These are phyloP conservation scores for Luehdorfia chinensis DNA, from an alignment of 1,140 invertebrate genomes.

Conservation along the genomic window DNA sequence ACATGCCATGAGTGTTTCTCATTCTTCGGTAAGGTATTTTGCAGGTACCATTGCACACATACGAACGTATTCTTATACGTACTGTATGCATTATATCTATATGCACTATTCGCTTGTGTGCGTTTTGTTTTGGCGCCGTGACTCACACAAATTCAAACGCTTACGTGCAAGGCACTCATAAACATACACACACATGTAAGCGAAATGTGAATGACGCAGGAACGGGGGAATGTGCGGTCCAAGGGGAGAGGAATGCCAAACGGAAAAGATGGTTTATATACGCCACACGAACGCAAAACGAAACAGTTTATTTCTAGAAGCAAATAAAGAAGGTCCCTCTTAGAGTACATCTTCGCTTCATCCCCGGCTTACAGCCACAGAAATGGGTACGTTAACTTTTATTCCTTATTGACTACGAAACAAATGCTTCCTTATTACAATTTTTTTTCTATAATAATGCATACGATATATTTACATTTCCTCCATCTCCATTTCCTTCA, in stretches of 20 bases:
- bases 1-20: too few relatives aligned
- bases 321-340: conserved; percentile 46
- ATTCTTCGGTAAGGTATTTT: too few relatives aligned
- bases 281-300: conserved; percentile 37
- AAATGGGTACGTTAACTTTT: conserved; percentile 59
- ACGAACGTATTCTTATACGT: too few relatives aligned
- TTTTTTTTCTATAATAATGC: too few relatives aligned
- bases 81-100: too few relatives aligned
- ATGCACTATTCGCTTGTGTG: too few relatives aligned
- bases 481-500: too few relatives aligned
- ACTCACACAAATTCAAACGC: conserved; percentile 17
- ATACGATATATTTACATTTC: too few relatives aligned
- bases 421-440: too few relatives aligned
- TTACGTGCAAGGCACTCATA: conserved; percentile 15
- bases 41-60: too few relatives aligned
- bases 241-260: conserved; percentile 23
- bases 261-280: conserved; percentile 57
- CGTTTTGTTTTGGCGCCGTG: conserved; percentile 44
- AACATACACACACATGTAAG: conserved; percentile 21
- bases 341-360: conserved; percentile 27
- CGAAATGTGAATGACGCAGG: conserved; percentile 41
- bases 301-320: conserved; percentile 55
- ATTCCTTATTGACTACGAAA: too few relatives aligned
- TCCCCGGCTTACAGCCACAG: conserved; percentile 37
- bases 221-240: conserved; percentile 18